A percentile compares a stretch with the other conserved stretches of the same genome.
These are phyloP conservation scores for Diaphora mendica DNA, from an alignment of 2,888 invertebrate species.

Conservation along the genomic window DNA sequence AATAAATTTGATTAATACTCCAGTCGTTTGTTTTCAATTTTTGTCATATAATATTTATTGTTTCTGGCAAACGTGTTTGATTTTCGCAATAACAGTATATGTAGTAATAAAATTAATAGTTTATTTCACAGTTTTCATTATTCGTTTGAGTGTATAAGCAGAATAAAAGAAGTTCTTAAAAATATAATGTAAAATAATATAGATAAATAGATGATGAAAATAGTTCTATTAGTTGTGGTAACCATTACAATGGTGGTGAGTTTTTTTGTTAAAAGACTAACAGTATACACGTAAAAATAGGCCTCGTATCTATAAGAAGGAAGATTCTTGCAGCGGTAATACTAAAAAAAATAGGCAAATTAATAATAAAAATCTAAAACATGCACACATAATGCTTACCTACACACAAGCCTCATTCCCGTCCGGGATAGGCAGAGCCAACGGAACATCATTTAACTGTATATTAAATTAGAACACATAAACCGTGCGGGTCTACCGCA, in stretches of 20 bases:
- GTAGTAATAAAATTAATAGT: slow-evolving; percentile 12
- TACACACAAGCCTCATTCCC: no score
- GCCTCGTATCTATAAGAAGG: not conserved
- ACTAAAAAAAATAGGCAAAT: not conserved
- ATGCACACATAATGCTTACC: no score
- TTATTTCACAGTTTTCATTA: slow-evolving; percentile 4
- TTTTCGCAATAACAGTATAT: slow-evolving; percentile 7
- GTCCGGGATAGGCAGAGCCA: no score
- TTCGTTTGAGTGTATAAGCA: not conserved
- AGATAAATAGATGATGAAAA: slow-evolving; percentile 13
- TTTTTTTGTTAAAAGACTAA: slow-evolving; percentile 6
- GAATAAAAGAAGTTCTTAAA: slow-evolving; percentile 4
- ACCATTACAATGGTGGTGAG: slow-evolving; percentile 51
- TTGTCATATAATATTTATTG: not conserved
- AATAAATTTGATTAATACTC: slow-evolving; percentile 7
- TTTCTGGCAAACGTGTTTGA: not conserved
- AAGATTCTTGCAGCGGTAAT: not conserved
- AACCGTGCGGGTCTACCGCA: no score
- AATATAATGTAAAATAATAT: slow-evolving; percentile 33
- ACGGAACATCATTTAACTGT: no score
- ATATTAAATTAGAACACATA: no score
- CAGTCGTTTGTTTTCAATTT: not conserved
- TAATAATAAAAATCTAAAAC: no score
- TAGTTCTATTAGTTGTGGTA: slow-evolving; percentile 17
- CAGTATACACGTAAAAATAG: not conserved